phyloP scores from a whole-genome alignment of 2,797 vertebrate genomes.

The Alfaro cultratus region DNA sequence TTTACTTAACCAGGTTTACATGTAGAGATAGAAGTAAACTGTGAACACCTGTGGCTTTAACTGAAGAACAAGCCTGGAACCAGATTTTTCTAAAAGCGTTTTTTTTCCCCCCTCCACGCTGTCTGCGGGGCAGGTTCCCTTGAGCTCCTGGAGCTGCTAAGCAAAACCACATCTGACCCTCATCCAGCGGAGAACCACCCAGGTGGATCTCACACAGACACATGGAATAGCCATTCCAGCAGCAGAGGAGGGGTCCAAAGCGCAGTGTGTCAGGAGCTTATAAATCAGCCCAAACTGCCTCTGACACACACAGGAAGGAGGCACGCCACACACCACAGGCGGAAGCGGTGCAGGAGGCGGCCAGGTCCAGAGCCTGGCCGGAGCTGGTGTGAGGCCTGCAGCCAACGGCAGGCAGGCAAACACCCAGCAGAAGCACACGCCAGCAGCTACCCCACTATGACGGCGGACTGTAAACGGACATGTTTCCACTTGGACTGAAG shows the following conservation, averaged over 20 bases:
- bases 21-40: neutral
- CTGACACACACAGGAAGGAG: conserved; percentile 79
- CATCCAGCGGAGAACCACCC: conserved; percentile 79
- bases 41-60: conserved; percentile 35
- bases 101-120: conserved; percentile 43
- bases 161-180: conserved; percentile 78
- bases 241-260: conserved; percentile 74
- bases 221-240: conserved; percentile 81
- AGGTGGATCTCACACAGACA: conserved; percentile 78
- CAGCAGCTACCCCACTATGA: conserved; percentile 45
- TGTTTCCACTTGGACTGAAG: conserved; percentile 37
- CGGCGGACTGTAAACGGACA: conserved; percentile 31
- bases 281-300: conserved; percentile 81
- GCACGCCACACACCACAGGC: conserved; percentile 70
- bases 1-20: neutral
- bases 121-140: conserved; percentile 59
- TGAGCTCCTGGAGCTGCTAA: conserved; percentile 62
- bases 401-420: conserved; percentile 46
- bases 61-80: conserved; percentile 24
- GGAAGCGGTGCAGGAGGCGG: conserved; percentile 62
- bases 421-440: conserved; percentile 50
- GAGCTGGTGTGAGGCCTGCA: conserved; percentile 50
- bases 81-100: conserved; percentile 47
- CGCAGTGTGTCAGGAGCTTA: conserved; percentile 71
- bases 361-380: conserved; percentile 68